These are phyloP conservation scores for Phaetusa simplex DNA, from an alignment of 2,113 vertebrate genomes.

Conservation along the genomic window DNA sequence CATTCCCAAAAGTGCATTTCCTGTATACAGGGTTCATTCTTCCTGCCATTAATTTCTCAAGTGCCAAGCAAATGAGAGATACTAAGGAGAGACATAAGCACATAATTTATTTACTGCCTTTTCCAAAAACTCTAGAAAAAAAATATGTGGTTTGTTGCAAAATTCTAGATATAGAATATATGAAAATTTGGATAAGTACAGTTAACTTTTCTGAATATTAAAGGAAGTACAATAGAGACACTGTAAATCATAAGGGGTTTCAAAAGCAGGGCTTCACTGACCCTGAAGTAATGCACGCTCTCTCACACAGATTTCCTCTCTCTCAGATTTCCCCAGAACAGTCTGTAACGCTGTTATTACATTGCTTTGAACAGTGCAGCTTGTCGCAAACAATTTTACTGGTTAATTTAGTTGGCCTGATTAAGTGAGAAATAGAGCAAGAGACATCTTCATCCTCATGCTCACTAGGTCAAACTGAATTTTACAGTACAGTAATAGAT, in stretches of 20 bases:
- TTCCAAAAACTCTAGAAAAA: not conserved
- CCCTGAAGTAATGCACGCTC: not conserved
- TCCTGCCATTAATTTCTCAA: not conserved
- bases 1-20: not conserved
- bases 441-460: not conserved
- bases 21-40: not conserved
- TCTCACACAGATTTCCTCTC: not conserved
- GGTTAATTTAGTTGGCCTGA: not conserved
- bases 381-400: not conserved
- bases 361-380: not conserved
- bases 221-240: not conserved
- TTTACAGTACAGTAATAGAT: not conserved
- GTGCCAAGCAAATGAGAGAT: not conserved
- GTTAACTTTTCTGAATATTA: not conserved
- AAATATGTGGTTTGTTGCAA: not conserved
- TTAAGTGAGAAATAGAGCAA: not conserved
- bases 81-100: not conserved
- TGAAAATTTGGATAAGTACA: not conserved
- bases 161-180: not conserved
- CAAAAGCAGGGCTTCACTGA: not conserved
- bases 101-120: not conserved
- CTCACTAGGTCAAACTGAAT: not conserved
- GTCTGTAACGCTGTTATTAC: not conserved
- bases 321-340: not conserved
- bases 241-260: not conserved